Evolutionary conservation across 2,113 vertebrate species (phyloP).

Genomic region (Motacilla tschutschensis): DNA sequence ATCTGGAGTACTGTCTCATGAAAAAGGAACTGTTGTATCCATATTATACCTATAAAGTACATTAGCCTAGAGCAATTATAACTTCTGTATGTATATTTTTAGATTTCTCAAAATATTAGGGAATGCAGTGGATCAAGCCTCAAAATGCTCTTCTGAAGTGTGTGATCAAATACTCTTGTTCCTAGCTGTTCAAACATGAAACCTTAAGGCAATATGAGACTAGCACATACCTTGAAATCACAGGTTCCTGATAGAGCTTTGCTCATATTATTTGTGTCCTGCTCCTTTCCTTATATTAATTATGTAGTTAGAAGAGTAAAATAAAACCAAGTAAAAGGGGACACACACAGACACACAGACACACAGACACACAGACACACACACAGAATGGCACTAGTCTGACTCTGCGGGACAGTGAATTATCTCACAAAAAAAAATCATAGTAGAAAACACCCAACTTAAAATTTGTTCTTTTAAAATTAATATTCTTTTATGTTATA

Average conservation of each 20-base stretch:
- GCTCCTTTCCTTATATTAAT: neutral
- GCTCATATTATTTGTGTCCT: neutral
- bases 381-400: neutral
- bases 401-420: neutral
- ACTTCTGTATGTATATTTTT: neutral
- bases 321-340: neutral
- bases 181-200: neutral
- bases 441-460: accelerated
- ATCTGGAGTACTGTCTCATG: neutral
- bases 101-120: neutral
- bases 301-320: neutral
- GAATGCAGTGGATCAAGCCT: neutral
- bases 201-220: neutral
- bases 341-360: no score
- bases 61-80: neutral
- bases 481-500: neutral
- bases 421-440: neutral
- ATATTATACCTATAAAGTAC: neutral
- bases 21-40: neutral
- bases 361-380: no score
- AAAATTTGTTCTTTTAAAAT: neutral
- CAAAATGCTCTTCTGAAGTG: conserved; percentile 1
- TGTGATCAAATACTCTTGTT: neutral
- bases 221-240: neutral
- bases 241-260: neutral